Conservation (phyloP, 2,888 invertebrate genomes). For the Isotomurus palustris region DNA sequence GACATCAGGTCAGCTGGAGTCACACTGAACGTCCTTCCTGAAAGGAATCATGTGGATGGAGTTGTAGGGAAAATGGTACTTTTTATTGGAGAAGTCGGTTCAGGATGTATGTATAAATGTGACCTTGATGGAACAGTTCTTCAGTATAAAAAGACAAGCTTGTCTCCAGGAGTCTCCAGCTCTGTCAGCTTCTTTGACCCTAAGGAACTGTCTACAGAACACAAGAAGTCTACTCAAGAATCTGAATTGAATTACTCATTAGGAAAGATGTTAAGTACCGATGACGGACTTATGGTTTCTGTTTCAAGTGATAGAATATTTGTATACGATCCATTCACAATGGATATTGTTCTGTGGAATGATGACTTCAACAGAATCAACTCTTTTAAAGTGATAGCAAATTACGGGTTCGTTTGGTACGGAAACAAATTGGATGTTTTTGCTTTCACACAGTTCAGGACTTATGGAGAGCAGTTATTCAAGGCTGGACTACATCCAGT, state of each 20-base stretch:
- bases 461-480: slow-evolving; percentile 38
- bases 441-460: slow-evolving; percentile 33
- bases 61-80: slow-evolving; percentile 21
- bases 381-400: slow-evolving; percentile 38
- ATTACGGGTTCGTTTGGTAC: slow-evolving; percentile 43
- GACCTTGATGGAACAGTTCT: slow-evolving; percentile 32
- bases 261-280: slow-evolving; percentile 36
- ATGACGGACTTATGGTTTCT: slow-evolving; percentile 34
- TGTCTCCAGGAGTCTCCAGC: slow-evolving; percentile 12
- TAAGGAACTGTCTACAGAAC: slow-evolving; percentile 2
- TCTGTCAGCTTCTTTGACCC: slow-evolving; percentile 35
- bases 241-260: slow-evolving; percentile 20
- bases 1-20: slow-evolving; percentile 12
- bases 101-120: slow-evolving; percentile 25
- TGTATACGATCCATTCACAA: slow-evolving; percentile 30
- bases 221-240: background rate
- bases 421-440: slow-evolving; percentile 36
- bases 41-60: background rate
- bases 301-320: slow-evolving; percentile 33
- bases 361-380: slow-evolving; percentile 40
- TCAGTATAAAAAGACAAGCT: slow-evolving; percentile 14
- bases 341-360: slow-evolving; percentile 34
- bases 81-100: slow-evolving; percentile 27
- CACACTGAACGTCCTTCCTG: background rate
- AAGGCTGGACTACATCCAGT: slow-evolving; percentile 33